Conservation (phyloP, 2,113 vertebrate species). For the Macrotus californicus region DNA sequence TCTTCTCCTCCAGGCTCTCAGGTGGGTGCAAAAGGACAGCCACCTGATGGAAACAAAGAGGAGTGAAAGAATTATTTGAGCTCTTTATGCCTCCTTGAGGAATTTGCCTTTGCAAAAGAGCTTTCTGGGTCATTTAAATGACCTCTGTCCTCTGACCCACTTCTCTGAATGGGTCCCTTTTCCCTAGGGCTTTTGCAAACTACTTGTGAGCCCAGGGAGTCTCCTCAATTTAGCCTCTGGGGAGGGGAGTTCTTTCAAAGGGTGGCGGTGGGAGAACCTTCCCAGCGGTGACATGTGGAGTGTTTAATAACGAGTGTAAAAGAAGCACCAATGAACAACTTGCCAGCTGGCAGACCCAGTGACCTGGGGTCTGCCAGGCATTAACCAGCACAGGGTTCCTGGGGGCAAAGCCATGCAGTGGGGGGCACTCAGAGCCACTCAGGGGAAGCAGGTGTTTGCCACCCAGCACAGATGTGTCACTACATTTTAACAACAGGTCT, state of each 20-base stretch:
- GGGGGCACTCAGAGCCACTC: not conserved
- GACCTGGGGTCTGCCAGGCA: not conserved
- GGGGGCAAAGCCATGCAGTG: not conserved
- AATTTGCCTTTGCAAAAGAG: not conserved
- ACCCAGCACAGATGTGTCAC: not conserved
- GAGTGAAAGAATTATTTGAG: not conserved
- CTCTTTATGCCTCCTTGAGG: not conserved
- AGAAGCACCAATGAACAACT: not conserved
- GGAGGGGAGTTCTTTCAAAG: not conserved
- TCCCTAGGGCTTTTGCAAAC: not conserved
- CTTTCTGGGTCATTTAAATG: slow-evolving; percentile 48
- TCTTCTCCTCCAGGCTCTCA: not conserved
- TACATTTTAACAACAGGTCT: not conserved
- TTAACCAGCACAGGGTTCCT: not conserved
- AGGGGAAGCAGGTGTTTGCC: not conserved
- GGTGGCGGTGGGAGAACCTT: not conserved
- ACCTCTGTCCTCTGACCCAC: not conserved
- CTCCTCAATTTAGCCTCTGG: not conserved
- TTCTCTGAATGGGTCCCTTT: slow-evolving; percentile 1
- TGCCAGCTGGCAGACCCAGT: not conserved
- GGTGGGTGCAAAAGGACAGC: not conserved
- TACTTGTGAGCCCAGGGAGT: not conserved
- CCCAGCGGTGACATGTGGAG: not conserved
- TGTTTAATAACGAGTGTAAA: not conserved
- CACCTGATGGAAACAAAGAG: not conserved